Conservation (phyloP, 2,888 invertebrate genomes). For the Ypsolopha scabrella region DNA sequence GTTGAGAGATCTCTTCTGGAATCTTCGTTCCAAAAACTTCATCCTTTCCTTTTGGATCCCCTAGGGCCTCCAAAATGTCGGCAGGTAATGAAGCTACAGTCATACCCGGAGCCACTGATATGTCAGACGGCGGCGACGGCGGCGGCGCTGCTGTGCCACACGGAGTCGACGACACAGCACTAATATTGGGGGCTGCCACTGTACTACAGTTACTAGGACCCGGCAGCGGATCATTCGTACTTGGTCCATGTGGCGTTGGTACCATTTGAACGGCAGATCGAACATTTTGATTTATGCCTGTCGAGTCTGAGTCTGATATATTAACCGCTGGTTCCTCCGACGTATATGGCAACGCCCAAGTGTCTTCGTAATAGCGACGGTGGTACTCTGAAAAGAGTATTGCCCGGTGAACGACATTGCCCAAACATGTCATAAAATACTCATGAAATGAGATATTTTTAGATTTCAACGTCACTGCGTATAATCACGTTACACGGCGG, state of each 20-base stretch:
- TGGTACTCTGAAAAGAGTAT: too few relatives aligned
- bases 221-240: not conserved
- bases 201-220: not conserved
- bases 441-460: not conserved
- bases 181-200: not conserved
- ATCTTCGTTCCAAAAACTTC: conserved; percentile 7
- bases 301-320: not conserved
- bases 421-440: not conserved
- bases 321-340: not conserved
- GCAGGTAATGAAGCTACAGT: not conserved
- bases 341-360: not conserved
- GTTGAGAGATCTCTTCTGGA: conserved; percentile 7
- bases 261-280: not conserved
- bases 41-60: conserved; percentile 8
- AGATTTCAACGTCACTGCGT: conserved; percentile 2
- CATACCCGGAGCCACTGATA: not conserved
- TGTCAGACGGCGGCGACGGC: not conserved
- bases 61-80: conserved; percentile 5
- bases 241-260: not conserved
- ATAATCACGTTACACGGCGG: conserved; percentile 5
- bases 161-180: not conserved
- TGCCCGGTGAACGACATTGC: too few relatives aligned
- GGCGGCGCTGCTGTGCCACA: not conserved
- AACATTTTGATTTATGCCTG: not conserved
- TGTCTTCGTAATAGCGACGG: too few relatives aligned